Conservation (phyloP, 2,888 invertebrate species). For the Stenotaenia linearis region DNA sequence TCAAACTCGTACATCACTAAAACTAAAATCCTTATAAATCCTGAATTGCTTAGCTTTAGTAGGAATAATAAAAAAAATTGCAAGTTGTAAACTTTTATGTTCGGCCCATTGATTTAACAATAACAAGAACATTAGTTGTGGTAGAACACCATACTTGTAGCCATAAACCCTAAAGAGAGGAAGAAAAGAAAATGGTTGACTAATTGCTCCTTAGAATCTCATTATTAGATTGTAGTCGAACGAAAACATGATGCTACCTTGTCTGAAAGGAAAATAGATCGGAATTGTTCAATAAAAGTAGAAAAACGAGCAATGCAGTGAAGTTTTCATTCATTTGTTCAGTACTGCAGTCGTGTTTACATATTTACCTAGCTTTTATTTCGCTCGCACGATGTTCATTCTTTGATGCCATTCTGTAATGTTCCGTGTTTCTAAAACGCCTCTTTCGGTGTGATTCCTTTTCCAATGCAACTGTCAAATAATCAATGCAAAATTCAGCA, state of each 20-base stretch:
- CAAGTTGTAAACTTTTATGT: too few relatives aligned
- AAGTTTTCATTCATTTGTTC: neutral
- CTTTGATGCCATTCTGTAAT: neutral
- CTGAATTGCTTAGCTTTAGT: too few relatives aligned
- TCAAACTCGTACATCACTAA: too few relatives aligned
- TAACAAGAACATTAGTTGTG: too few relatives aligned
- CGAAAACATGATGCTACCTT: neutral
- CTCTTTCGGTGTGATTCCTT: neutral
- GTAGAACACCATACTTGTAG: too few relatives aligned
- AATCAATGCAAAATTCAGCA: too few relatives aligned
- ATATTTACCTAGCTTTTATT: neutral
- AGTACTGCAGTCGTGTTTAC: neutral
- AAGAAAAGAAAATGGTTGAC: neutral
- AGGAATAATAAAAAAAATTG: too few relatives aligned
- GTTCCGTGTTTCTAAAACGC: neutral
- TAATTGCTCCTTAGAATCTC: neutral
- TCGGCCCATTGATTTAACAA: too few relatives aligned
- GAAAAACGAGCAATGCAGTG: neutral
- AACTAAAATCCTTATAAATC: too few relatives aligned
- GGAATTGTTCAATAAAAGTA: neutral
- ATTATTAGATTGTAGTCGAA: neutral
- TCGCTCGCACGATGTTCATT: neutral
- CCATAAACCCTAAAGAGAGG: too few relatives aligned
- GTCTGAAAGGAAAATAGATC: neutral
- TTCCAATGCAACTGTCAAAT: too few relatives aligned